Evolutionary conservation across 37 sponge, comb jelly and placozoan genomes (phyloP), one percentile per base, ranked within the genome.

Genomic region (Oscarella lobularis): DNA sequence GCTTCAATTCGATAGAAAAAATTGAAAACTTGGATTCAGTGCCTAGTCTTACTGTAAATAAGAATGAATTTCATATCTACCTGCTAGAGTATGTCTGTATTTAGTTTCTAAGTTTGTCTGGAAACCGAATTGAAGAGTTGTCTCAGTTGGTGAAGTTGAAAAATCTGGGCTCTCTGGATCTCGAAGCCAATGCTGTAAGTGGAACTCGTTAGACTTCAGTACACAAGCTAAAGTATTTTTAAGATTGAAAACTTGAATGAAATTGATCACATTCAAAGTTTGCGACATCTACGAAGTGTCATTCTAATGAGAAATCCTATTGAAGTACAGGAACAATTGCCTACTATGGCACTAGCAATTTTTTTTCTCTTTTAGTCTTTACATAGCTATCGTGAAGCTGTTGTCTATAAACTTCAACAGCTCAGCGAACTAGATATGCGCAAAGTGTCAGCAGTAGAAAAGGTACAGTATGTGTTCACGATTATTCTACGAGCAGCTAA

Each of bases 391-490:
- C 60, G 60, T 48, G 9, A 27, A 20, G 9, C 60, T 48, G 60
- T 48, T 27, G 14, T 48, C 60, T 48, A 27, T 20, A 48, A 48
- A 20, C 60, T 48, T 48, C 60, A 9, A 27, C 60, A 48, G 14
- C 20, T 48, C 14, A 48, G 14, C 9, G 60, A 48, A 48, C 60
- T 48, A 27, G 60, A 48, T 20, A 48, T 20, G 9, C 14, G 20
- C 60, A 48, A 48, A 48, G 60, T 48, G 60, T 48, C 60, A 48
- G 60, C 60, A 48, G 60, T 27, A 20, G 60, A 48, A 48, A 48
- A 48, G 60, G 60, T 20, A 48, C 9, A 27, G 9, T 48, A 48
- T 48, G 20, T 27, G 20, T 48, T 27, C 60, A 48, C 20, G 9
- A 27, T 48, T 48, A 48, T 48, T 20, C 9, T 27, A 20, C 14